Conservation (phyloP, 1,140 invertebrate species). For the Camponotus pennsylvanicus region DNA sequence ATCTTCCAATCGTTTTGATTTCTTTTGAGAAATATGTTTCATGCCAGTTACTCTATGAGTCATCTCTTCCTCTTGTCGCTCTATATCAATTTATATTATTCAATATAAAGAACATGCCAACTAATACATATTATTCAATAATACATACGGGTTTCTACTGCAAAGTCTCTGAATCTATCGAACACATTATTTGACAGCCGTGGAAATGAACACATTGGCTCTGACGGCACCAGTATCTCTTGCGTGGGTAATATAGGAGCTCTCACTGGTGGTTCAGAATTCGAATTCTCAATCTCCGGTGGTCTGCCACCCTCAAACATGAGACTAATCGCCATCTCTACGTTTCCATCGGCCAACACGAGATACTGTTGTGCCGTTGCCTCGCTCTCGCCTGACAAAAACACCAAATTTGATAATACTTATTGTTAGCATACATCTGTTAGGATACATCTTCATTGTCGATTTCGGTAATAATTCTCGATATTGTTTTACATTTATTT, state of each 20-base stretch:
- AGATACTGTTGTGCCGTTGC: slow-evolving; percentile 81
- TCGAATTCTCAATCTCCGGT: slow-evolving; percentile 62
- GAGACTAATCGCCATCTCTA: slow-evolving; percentile 83
- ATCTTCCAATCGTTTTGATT: slow-evolving; percentile 89
- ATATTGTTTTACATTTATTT: not conserved
- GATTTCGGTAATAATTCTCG: not conserved
- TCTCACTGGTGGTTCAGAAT: slow-evolving; percentile 86
- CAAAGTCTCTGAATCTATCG: slow-evolving; percentile 90
- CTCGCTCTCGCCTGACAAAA: slow-evolving; percentile 77
- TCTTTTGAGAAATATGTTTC: slow-evolving; percentile 82
- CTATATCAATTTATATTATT: slow-evolving; percentile 70
- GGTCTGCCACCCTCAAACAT: slow-evolving; percentile 81
- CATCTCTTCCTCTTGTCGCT: slow-evolving; percentile 85
- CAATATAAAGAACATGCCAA: not conserved
- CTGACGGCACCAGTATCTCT: slow-evolving; percentile 86
- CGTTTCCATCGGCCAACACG: slow-evolving; percentile 82
- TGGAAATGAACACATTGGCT: slow-evolving; percentile 82
- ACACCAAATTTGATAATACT: not conserved
- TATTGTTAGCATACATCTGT: not conserved
- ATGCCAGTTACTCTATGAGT: slow-evolving; percentile 76
- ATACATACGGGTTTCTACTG: slow-evolving; percentile 88
- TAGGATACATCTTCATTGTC: not conserved
- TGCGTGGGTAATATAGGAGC: slow-evolving; percentile 89
- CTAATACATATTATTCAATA: not conserved
- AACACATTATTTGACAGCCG: slow-evolving; percentile 86